These are phyloP conservation scores for Theodoxus fluviatilis DNA, from an alignment of 2,888 invertebrate genomes.

Conservation along the genomic window DNA sequence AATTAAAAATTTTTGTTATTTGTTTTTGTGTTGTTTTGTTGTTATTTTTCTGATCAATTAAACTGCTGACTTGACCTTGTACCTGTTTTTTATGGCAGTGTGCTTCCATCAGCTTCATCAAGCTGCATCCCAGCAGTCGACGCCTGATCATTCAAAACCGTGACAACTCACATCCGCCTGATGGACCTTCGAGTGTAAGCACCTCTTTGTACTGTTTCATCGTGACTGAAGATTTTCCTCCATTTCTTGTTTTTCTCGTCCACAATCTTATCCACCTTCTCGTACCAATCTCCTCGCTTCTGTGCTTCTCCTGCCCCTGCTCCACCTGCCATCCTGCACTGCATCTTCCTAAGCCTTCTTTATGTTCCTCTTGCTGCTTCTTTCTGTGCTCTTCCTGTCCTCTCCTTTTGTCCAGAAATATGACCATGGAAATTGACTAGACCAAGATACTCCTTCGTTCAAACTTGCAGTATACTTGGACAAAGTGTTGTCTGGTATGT, in stretches of 20 bases:
- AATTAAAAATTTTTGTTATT: too few species aligned
- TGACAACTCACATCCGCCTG: slow-evolving; percentile 72
- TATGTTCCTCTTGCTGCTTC: too few species aligned
- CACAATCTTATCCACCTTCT: background rate
- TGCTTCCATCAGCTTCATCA: slow-evolving; percentile 70
- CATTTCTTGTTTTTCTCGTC: background rate
- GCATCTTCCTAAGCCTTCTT: too few species aligned
- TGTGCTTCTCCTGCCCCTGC: too few species aligned
- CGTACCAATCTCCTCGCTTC: too few species aligned
- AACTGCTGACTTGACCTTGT: background rate
- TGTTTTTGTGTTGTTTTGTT: background rate
- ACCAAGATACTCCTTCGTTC: too few species aligned
- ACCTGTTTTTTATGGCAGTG: slow-evolving; percentile 58
- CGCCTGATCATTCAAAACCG: slow-evolving; percentile 72
- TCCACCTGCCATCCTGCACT: too few species aligned
- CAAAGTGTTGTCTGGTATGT: too few species aligned
- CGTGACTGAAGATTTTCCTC: background rate
- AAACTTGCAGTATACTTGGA: too few species aligned
- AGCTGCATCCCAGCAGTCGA: slow-evolving; percentile 71
- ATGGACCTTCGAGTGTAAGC: slow-evolving; percentile 71
- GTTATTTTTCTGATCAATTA: background rate
- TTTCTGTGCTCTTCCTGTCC: too few species aligned
- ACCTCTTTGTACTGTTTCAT: background rate
- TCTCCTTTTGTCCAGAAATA: too few species aligned
- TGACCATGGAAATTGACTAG: too few species aligned